Evolutionary conservation across 2,113 vertebrate genomes (phyloP), one percentile per base, ranked within the genome.

Genomic region (Pardalotus punctatus): DNA sequence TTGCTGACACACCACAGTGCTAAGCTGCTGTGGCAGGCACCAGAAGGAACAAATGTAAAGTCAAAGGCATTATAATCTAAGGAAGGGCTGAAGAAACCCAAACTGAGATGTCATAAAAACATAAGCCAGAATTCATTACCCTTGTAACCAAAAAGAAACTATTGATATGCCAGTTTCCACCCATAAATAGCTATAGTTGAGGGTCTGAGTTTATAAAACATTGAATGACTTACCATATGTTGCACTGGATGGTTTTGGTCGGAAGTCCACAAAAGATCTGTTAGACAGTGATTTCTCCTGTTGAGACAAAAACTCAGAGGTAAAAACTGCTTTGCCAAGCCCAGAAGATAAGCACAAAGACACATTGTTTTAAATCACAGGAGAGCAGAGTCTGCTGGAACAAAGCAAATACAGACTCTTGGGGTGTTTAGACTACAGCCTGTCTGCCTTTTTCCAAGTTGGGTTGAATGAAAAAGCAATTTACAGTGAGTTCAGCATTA

Each of bases 281-380:
- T 88, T 92, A 83, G 90, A 86, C 96, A 90, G 93, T 64, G 74
- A 74, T 83, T 96, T 81, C 93, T 96, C 92, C 92, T 96, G 96
- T 93, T 95, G 88, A 95, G 90, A 88, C 88, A 95, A 88, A 96
- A 96, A 88, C 65, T n/a, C 88, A 90, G 94, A 93, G 90, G 93
- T 96, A 95, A 84, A 88, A 92, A 51, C 33, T 66, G 86, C 64
- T 33, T 93, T 94, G 94, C 96, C 96, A 95, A 97, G 67, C 72
- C 67, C 85, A 71, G 76, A 90, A 97, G 96, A 96, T 96, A 96
- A 96, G 96, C 95, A 96, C 94, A 96, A 96, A 96, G 96, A 93
- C 85, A 74, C 72, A 93, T 78, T 96, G 94, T 96, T 95, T 96
- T 56, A 88, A 96, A 74, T 92, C 90, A 64, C 43, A 74, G 53